These are phyloP conservation scores for Sycophila sp. DNA, from an alignment of 1,140 invertebrate species.

Conservation along the genomic window DNA sequence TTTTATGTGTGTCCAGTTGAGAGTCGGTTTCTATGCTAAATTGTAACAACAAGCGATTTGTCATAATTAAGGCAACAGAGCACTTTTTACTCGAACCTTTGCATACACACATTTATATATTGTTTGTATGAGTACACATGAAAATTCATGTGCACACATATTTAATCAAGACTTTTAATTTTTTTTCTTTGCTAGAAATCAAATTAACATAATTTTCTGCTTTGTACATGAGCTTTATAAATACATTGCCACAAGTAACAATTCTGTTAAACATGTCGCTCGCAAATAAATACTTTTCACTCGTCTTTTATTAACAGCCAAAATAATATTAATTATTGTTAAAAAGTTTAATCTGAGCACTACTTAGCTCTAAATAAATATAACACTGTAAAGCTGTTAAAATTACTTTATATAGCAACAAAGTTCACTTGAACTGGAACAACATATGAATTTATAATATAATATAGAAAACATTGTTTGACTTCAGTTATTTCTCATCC, in stretches of 20 bases:
- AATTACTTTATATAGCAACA: constrained; percentile 37
- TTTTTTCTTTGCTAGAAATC: constrained; percentile 33
- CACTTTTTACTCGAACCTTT: constrained; percentile 37
- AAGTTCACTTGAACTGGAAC: constrained; percentile 27
- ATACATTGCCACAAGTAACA: constrained; percentile 36
- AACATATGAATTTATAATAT: constrained; percentile 27
- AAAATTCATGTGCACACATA: constrained; percentile 6
- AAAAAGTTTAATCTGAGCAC: constrained; percentile 26
- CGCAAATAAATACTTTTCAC: constrained; percentile 36
- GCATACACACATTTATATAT: constrained; percentile 39
- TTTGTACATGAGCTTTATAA: constrained; percentile 39
- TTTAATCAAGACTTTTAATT: constrained; percentile 26
- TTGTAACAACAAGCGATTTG: constrained; percentile 41
- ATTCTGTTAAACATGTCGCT: constrained; percentile 28
- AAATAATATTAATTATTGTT: constrained; percentile 32
- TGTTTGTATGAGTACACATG: constrained; percentile 21
- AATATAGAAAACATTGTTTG: constrained; percentile 24
- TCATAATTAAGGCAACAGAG: constrained; percentile 41
- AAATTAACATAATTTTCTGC: constrained; percentile 37
- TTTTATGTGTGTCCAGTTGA: constrained; percentile 37
- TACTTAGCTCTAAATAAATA: constrained; percentile 29
- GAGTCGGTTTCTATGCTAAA: constrained; percentile 34
- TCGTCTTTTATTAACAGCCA: constrained; percentile 34
- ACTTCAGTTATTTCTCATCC: constrained; percentile 9
- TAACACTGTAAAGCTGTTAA: constrained; percentile 26